Base-by-base conservation (phyloP, 2,797 vertebrate species). In the Odontamblyopus rebecca region DNA sequence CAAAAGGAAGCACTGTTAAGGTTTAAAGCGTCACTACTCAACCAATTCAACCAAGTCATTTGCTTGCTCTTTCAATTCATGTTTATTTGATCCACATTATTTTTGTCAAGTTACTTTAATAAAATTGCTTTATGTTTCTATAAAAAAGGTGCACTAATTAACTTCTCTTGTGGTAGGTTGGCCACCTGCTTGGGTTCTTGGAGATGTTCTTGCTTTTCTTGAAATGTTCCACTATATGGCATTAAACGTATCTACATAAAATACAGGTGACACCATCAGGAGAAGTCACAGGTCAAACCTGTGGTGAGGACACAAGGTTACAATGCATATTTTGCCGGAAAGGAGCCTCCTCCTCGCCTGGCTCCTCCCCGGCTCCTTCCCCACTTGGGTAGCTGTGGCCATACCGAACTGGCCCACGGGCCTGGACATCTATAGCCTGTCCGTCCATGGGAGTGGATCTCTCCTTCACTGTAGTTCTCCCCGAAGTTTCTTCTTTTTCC, bases 1-100 rank as follows among this genome's bases (percentile, higher is more conserved):
- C 18, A 67, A 67, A 67, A 54, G 23, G 64, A 61, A 48, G 35
- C 19, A 8, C n/a, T 57, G 66, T 53, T 56, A 26, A 56, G 51
- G 16, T 53, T 68, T 68, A 56, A 68, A 23, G 48, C 13, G 9
- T n/a, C n/a, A 26, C 61, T 41, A 12, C 16, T 12, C 61, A 63
- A 44, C 32, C 35, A 19, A 41, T 23, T 23, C 23, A 23, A 23
- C 53, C 19, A 54, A 23, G 19, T 54, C 7, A 54, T 54, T 57
- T 26, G 23, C 53, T n/a, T 19, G 2, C 53, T 3, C 19, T 23
- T 54, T 54, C 19, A 54, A 54, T 54, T 54, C n/a, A 54, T 57
- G 11, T 57, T 26, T 26, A 26, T 57, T 57, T 57, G 4, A 12
- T 56, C 53, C 4, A 3, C 53, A 23, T 56, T 56, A 23, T 56